Evolutionary conservation across 2,113 vertebrate genomes (phyloP).

Genomic region (Odocoileus hemionus): DNA sequence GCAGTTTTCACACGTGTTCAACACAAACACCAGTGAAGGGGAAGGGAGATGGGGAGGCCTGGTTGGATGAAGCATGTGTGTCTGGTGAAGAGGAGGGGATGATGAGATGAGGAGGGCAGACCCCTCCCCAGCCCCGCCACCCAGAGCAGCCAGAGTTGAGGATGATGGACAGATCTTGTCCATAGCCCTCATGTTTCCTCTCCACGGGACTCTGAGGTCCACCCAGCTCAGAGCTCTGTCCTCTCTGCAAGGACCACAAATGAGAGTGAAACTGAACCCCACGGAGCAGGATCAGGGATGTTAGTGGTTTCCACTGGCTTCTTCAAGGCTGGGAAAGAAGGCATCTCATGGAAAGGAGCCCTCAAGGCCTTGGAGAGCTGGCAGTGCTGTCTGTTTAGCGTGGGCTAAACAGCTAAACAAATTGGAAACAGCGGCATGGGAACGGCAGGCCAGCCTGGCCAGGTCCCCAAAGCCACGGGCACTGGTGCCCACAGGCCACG

Average conservation of each 20-base stretch:
- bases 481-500: not conserved
- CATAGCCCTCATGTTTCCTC: not conserved
- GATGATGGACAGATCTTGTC: not conserved
- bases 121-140: not conserved
- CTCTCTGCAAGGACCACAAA: not conserved
- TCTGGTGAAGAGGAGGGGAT: not conserved
- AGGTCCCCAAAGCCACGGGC: not conserved
- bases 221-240: not conserved
- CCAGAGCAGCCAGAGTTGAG: not conserved
- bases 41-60: not conserved
- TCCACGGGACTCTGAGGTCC: not conserved
- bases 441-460: not conserved
- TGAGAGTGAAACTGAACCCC: not conserved
- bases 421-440: not conserved
- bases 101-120: not conserved
- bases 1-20: not conserved
- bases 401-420: not conserved
- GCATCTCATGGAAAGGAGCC: not conserved
- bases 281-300: not conserved
- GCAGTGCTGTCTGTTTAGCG: not conserved
- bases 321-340: not conserved
- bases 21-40: not conserved
- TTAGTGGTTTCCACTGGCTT: not conserved
- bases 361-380: not conserved
- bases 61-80: fast-evolving